Percentiles rank a stretch among this genome's conserved stretches.
phyloP scores from a whole-genome alignment of 1,140 invertebrate species.

The Drosophila subpulchrella region DNA sequence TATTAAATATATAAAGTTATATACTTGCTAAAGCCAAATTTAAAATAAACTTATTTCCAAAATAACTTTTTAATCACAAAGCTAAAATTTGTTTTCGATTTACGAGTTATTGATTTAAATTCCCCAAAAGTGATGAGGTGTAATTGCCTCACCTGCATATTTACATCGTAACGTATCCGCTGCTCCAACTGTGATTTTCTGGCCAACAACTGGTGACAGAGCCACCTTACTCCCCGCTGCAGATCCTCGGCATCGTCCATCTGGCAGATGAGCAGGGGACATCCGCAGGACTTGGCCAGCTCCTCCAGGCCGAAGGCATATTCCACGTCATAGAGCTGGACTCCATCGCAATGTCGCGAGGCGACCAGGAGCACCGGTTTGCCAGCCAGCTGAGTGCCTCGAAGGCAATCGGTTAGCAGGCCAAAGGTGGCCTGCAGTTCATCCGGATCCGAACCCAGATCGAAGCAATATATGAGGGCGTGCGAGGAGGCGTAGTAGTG shows the following conservation, averaged over 20 bases:
- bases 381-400: slow-evolving; percentile 49
- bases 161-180: slow-evolving; percentile 66
- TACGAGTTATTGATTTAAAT: neutral
- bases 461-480: slow-evolving; percentile 72
- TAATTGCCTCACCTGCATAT: slow-evolving; percentile 53
- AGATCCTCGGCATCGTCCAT: slow-evolving; percentile 32
- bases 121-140: too few species aligned
- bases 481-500: slow-evolving; percentile 69
- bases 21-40: too few species aligned
- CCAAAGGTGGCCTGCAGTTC: slow-evolving; percentile 44
- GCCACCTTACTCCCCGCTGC: slow-evolving; percentile 48
- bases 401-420: slow-evolving; percentile 41
- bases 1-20: too few species aligned
- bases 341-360: slow-evolving; percentile 53
- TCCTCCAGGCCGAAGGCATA: slow-evolving; percentile 62
- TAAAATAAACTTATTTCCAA: too few species aligned
- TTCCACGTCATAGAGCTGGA: slow-evolving; percentile 77
- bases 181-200: slow-evolving; percentile 32
- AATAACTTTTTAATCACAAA: too few species aligned
- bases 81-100: neutral
- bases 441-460: slow-evolving; percentile 41
- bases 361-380: slow-evolving; percentile 71
- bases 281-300: slow-evolving; percentile 43
- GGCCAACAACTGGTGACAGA: slow-evolving; percentile 49
- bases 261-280: slow-evolving; percentile 61